Conservation (phyloP, 2,888 invertebrate genomes). For the Acheta domesticus region DNA sequence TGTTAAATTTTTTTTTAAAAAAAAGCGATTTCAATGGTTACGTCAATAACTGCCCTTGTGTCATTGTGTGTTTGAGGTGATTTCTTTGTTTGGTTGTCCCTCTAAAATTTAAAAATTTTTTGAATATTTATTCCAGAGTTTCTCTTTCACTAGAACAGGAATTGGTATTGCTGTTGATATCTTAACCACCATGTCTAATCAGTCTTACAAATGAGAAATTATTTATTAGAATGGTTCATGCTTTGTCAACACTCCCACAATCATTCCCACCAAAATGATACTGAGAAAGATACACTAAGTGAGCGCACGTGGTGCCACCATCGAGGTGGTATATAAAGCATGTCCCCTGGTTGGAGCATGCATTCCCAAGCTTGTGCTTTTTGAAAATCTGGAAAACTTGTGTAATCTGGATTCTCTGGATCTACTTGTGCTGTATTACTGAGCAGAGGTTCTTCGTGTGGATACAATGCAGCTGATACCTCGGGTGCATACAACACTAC, state of each 20-base stretch:
- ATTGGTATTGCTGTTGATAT: too few species aligned
- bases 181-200: too few species aligned
- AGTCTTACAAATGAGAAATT: too few species aligned
- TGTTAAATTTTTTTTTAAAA: too few species aligned
- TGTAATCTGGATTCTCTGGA: constrained; percentile 70
- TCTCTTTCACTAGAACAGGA: too few species aligned
- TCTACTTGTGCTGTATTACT: constrained; percentile 90
- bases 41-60: too few species aligned
- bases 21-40: too few species aligned
- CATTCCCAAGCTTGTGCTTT: constrained; percentile 64
- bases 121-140: too few species aligned
- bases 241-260: neutral
- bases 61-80: too few species aligned
- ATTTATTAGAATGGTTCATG: too few species aligned
- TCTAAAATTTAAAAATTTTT: too few species aligned
- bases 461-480: constrained; percentile 71
- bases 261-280: constrained; percentile 96
- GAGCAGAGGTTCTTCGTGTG: constrained; percentile 72
- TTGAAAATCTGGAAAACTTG: constrained; percentile 66
- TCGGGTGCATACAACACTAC: constrained; percentile 77
- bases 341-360: constrained; percentile 76
- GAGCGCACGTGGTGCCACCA: constrained; percentile 98
- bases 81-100: too few species aligned
- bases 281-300: constrained; percentile 84
- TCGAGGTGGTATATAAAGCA: constrained; percentile 89